phyloP scores from a whole-genome alignment of 2,888 invertebrate species.

The Drosophila subsilvestris region DNA sequence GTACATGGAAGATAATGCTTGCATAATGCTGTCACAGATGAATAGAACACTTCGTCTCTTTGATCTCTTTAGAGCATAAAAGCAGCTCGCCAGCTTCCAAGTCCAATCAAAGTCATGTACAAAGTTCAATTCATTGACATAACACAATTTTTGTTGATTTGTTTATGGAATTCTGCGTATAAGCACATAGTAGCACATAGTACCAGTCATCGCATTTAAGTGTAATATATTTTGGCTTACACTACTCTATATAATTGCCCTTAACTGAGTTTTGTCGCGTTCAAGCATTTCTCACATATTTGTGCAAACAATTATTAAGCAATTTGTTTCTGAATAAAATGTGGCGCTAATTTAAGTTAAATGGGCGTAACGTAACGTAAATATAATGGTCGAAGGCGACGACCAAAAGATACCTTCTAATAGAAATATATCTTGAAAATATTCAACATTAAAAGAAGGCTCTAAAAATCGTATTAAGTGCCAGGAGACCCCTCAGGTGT shows the following conservation, averaged over 20 bases:
- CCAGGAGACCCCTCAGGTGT: too few relatives aligned
- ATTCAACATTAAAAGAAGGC: background rate
- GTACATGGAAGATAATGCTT: constrained; percentile 33
- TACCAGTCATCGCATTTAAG: background rate
- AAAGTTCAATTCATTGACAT: constrained; percentile 1
- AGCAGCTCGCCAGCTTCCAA: constrained; percentile 18
- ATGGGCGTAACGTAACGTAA: constrained; percentile 1
- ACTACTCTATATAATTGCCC: constrained; percentile 19
- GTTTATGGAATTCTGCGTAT: background rate
- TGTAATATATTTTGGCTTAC: background rate
- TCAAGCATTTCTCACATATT: constrained; percentile 24
- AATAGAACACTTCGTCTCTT: constrained; percentile 11
- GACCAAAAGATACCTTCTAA: constrained; percentile 2
- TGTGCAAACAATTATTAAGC: constrained; percentile 20
- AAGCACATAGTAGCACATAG: too few relatives aligned
- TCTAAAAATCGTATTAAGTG: too few relatives aligned
- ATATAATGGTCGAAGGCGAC: background rate
- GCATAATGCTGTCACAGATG: constrained; percentile 36
- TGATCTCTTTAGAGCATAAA: constrained; percentile 8
- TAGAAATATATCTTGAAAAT: background rate
- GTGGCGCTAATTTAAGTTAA: constrained; percentile 14
- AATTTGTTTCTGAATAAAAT: constrained; percentile 25
- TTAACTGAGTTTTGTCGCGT: constrained; percentile 13
- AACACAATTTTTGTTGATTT: background rate
- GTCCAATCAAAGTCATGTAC: constrained; percentile 16